Evolutionary conservation across 1,140 invertebrate species (phyloP), one percentile per base, ranked within the genome.

Genomic region (Pristionchus pacificus): DNA sequence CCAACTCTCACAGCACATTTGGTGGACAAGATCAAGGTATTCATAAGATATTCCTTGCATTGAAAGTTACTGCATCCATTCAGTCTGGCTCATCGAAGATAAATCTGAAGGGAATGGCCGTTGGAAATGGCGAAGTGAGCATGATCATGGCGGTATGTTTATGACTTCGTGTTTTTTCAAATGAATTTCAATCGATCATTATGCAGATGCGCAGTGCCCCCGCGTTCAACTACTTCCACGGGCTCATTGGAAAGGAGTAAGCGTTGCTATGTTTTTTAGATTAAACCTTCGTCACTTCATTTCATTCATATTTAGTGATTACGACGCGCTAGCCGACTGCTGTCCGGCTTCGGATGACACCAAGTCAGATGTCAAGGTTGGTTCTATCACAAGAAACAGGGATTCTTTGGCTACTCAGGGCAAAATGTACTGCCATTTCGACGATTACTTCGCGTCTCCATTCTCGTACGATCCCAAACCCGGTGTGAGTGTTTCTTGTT

Each of bases 1-100:
- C 85, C 85, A 24, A 88, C 87, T 2, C 76, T 88, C 29, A 82
- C 86, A 28, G 61, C 71, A 27, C 68, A 77, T 15, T 64, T 79
- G 15, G 77, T 79, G 59, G 57, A 79, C 28, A 66, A 77, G 33
- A 79, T 79, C 60, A 77, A 79, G 61, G 68, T 49, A n/a, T n/a
- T n/a, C n/a, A n/a, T n/a, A n/a, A n/a, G n/a, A n/a, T n/a, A n/a
- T n/a, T n/a, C n/a, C n/a, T n/a, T n/a, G n/a, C n/a, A n/a, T n/a
- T n/a, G n/a, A n/a, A n/a, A n/a, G n/a, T n/a, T n/a, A n/a, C n/a
- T n/a, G n/a, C n/a, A n/a, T n/a, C n/a, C n/a, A n/a, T n/a, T n/a
- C 61, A 70, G 57, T 59, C 29, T 31, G 76, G 78, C n/a, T 58
- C 71, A 27, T 60, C 59, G 29, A 60, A 74, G 2, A 38, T 81